Percentiles rank a stretch among this genome's conserved stretches.
Evolutionary conservation across 2,888 invertebrate species (phyloP).

Genomic region (Diaphora mendica): DNA sequence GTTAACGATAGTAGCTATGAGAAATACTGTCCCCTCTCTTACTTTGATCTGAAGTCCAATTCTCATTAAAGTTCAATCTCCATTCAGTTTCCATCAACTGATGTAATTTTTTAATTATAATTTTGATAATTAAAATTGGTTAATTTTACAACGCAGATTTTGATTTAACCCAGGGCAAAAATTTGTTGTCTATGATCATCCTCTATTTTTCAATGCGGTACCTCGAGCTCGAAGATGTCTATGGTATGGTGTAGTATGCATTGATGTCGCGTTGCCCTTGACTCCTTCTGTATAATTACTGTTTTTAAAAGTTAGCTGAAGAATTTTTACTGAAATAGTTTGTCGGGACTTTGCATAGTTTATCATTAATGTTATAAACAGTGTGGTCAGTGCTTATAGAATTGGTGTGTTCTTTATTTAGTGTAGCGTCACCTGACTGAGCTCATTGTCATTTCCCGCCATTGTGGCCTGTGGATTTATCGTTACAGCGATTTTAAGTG

Average conservation of each 20-base stretch:
- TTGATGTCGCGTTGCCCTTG: conserved; percentile 83
- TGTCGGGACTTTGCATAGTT: conserved; percentile 45
- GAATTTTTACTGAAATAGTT: conserved; percentile 55
- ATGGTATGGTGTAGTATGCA: conserved; percentile 58
- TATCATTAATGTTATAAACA: conserved; percentile 56
- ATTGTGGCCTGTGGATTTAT: conserved; percentile 81
- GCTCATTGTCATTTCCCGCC: conserved; percentile 87
- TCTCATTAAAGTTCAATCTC: not conserved
- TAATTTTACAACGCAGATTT: not conserved
- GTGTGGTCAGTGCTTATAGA: conserved; percentile 55
- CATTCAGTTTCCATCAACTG: too few relatives aligned
- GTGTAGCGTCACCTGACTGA: conserved; percentile 85
- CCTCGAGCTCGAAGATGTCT: conserved; percentile 49
- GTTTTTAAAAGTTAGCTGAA: conserved; percentile 71
- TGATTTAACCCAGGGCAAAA: not conserved
- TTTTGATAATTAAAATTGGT: not conserved
- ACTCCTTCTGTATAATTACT: conserved; percentile 76
- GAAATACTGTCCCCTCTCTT: not conserved
- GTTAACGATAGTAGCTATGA: not conserved
- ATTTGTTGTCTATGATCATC: not conserved
- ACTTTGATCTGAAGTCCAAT: not conserved
- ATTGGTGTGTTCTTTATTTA: conserved; percentile 63
- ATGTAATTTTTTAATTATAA: not conserved
- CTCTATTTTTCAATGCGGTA: not conserved
- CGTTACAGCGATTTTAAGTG: conserved; percentile 59